Evolutionary conservation across 1,140 invertebrate genomes (phyloP).

Genomic region (Arctopsyche grandis): DNA sequence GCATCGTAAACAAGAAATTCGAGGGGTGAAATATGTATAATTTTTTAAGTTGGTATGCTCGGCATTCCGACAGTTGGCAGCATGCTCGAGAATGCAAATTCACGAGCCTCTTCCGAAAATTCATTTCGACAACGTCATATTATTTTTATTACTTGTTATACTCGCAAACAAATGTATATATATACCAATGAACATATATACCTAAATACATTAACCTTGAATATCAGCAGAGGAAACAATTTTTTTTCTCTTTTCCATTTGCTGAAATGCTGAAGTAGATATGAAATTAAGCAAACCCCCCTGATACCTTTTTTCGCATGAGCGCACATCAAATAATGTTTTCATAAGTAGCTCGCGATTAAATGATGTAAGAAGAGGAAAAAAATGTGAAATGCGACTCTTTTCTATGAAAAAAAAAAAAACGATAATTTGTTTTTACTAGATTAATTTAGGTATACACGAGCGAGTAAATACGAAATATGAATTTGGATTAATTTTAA

Average conservation of each 20-base stretch:
- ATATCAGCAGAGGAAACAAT: neutral
- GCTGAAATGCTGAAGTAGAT: neutral
- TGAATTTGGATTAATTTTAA: neutral
- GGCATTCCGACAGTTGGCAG: too few species aligned
- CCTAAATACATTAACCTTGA: neutral
- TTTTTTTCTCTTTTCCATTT: neutral
- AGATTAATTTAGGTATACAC: too few species aligned
- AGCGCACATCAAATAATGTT: conserved; percentile 6
- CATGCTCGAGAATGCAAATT: too few species aligned
- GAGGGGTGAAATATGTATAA: too few species aligned
- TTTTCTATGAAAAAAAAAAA: neutral
- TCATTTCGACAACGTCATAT: too few species aligned
- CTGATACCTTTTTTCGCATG: conserved; percentile 18
- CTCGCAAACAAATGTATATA: neutral
- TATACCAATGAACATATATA: neutral
- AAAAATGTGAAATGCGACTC: neutral
- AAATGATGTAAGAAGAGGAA: neutral
- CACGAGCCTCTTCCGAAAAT: too few species aligned
- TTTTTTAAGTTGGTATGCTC: too few species aligned
- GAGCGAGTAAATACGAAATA: neutral
- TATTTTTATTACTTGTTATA: neutral
- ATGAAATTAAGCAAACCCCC: conserved; percentile 29
- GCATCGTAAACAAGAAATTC: too few species aligned
- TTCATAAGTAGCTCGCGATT: neutral
- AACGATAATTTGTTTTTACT: too few species aligned